These are phyloP conservation scores for Amphiprion clarkii DNA, from an alignment of 2,797 vertebrate species.

Conservation along the genomic window DNA sequence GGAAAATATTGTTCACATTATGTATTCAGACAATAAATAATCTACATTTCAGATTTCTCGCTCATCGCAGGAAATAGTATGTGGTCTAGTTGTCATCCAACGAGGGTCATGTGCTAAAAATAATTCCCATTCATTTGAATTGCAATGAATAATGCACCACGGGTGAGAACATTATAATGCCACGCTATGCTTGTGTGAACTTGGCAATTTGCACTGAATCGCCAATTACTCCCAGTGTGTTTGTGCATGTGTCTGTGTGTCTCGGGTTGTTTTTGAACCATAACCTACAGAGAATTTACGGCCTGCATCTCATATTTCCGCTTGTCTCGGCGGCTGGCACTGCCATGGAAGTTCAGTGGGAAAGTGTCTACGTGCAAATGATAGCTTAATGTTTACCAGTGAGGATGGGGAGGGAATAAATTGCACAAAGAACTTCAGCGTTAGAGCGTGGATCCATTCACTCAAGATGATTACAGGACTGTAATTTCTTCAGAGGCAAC, in stretches of 20 bases:
- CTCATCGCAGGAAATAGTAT: conserved; percentile 15
- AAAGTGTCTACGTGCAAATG: conserved; percentile 27
- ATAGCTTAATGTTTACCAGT: conserved; percentile 28
- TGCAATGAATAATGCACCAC: conserved; percentile 55
- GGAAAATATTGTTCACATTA: conserved; percentile 8
- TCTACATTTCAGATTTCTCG: conserved; percentile 41
- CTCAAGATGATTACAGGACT: neutral
- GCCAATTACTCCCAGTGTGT: conserved; percentile 41
- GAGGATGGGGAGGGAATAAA: neutral
- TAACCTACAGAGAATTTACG: conserved; percentile 46
- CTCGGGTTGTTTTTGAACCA: conserved; percentile 33
- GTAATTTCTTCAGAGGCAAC: neutral
- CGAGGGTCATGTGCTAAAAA: conserved; percentile 35
- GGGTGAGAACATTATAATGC: conserved; percentile 39
- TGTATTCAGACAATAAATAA: conserved; percentile 19
- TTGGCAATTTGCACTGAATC: conserved; percentile 60
- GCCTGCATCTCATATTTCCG: conserved; percentile 27
- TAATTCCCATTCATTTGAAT: conserved; percentile 58
- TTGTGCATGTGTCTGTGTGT: conserved; percentile 21
- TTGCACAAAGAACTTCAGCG: neutral
- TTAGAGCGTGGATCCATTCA: conserved; percentile 4
- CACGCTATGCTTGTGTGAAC: conserved; percentile 48
- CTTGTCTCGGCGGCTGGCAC: neutral
- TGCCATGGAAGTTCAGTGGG: conserved; percentile 1
- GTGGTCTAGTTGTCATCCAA: conserved; percentile 14